Conservation (phyloP, 2,888 invertebrate species). For the Molorchus minor region DNA sequence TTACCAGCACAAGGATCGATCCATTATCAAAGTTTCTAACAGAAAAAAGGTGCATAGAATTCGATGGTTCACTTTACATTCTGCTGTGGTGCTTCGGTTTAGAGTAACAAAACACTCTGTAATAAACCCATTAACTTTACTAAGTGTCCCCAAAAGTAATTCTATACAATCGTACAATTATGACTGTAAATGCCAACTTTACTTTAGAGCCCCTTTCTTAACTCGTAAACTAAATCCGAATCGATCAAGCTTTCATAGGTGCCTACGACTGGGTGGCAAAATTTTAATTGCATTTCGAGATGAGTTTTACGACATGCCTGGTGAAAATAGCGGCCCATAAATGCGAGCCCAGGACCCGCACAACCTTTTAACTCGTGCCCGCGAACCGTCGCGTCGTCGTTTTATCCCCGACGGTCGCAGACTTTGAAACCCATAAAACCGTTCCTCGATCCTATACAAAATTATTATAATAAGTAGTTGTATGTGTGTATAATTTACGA, state of each 20-base stretch:
- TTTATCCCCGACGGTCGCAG: constrained; percentile 34
- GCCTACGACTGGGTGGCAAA: constrained; percentile 42
- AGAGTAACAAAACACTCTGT: too few relatives aligned
- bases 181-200: too few relatives aligned
- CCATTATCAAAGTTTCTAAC: too few relatives aligned
- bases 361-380: constrained; percentile 16
- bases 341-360: constrained; percentile 1
- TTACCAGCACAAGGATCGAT: too few relatives aligned
- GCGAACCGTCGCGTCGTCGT: constrained; percentile 12
- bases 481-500: constrained; percentile 50
- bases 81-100: too few relatives aligned
- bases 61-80: too few relatives aligned
- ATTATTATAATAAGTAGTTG: constrained; percentile 56
- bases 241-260: constrained; percentile 33
- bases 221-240: constrained; percentile 14
- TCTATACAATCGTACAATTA: too few relatives aligned
- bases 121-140: too few relatives aligned
- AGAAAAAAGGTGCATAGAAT: too few relatives aligned
- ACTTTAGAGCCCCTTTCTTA: background rate
- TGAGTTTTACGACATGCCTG: constrained; percentile 38
- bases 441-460: constrained; percentile 43
- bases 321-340: constrained; percentile 38
- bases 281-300: constrained; percentile 44
- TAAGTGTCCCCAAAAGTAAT: too few relatives aligned
- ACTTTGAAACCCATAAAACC: constrained; percentile 52